phyloP scores from a whole-genome alignment of 1,140 invertebrate species.

The Drosophila novamexicana region DNA sequence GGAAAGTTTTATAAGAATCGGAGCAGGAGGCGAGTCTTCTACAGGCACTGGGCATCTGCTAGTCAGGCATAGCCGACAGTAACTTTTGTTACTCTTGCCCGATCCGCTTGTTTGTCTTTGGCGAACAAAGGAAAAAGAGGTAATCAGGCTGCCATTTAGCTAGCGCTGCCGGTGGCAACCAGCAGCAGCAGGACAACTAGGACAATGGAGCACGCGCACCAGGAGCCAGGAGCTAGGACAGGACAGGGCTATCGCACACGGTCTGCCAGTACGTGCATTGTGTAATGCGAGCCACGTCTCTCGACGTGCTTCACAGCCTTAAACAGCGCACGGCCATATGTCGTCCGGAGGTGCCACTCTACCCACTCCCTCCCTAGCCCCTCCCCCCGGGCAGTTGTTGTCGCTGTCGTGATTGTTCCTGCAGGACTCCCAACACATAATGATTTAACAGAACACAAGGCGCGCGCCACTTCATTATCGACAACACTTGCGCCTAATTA shows the following conservation, averaged over 20 bases:
- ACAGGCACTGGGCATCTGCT: no score
- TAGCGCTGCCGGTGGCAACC: neutral
- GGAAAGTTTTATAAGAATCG: no score
- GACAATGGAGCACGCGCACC: slow-evolving; percentile 39
- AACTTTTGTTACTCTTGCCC: slow-evolving; percentile 13
- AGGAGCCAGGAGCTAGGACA: neutral
- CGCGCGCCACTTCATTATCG: slow-evolving; percentile 61
- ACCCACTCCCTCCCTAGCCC: no score
- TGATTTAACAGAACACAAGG: slow-evolving; percentile 40
- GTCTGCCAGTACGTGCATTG: neutral
- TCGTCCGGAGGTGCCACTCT: slow-evolving; percentile 6
- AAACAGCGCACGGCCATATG: slow-evolving; percentile 40
- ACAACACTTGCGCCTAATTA: slow-evolving; percentile 69
- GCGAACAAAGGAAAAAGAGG: slow-evolving; percentile 21
- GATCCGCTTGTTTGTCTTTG: slow-evolving; percentile 12
- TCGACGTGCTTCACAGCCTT: slow-evolving; percentile 52
- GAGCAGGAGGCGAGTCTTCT: no score
- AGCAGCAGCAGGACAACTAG: slow-evolving; percentile 2
- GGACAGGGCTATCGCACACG: neutral
- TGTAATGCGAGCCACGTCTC: slow-evolving; percentile 47
- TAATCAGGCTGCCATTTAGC: slow-evolving; percentile 33
- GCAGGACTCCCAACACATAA: slow-evolving; percentile 15
- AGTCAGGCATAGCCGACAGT: no score
- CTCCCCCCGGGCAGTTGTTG: neutral
- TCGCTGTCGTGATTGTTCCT: slow-evolving; percentile 20